phyloP scores from a whole-genome alignment of 2,888 invertebrate species.

The Choreutis nemorana region DNA sequence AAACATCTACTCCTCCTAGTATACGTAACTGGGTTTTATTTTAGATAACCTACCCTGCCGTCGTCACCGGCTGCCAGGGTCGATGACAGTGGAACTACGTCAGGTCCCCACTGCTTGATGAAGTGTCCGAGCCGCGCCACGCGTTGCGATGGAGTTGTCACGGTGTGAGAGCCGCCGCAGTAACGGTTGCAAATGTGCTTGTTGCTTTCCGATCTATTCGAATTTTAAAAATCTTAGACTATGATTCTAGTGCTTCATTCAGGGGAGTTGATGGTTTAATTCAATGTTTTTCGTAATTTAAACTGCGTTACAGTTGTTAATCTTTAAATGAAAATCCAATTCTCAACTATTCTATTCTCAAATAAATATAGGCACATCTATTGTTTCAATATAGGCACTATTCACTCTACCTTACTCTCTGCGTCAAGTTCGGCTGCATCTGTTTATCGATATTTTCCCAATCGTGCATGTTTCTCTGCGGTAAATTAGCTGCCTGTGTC shows the following conservation, averaged over 20 bases:
- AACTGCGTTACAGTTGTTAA: too few relatives aligned
- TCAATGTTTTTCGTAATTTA: too few relatives aligned
- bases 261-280: too few relatives aligned
- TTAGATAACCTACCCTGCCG: conserved; percentile 29
- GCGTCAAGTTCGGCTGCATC: conserved; percentile 27
- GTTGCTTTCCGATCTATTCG: conserved; percentile 35
- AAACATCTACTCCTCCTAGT: background rate
- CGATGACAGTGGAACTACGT: conserved; percentile 59
- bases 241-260: too few relatives aligned
- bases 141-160: conserved; percentile 74
- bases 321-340: too few relatives aligned
- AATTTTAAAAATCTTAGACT: too few relatives aligned
- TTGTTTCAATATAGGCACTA: too few relatives aligned
- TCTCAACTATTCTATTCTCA: too few relatives aligned
- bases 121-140: conserved; percentile 72
- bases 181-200: conserved; percentile 74
- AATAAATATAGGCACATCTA: too few relatives aligned
- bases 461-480: conserved; percentile 54
- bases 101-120: conserved; percentile 72
- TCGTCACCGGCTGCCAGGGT: conserved; percentile 49
- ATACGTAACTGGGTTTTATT: background rate
- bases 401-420: conserved; percentile 32
- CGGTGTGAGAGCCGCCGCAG: conserved; percentile 81
- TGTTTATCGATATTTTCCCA: conserved; percentile 55
- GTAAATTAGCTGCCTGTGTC: conserved; percentile 35